Conservation (phyloP, 2,797 vertebrate genomes). For the Austrolebias charrua region DNA sequence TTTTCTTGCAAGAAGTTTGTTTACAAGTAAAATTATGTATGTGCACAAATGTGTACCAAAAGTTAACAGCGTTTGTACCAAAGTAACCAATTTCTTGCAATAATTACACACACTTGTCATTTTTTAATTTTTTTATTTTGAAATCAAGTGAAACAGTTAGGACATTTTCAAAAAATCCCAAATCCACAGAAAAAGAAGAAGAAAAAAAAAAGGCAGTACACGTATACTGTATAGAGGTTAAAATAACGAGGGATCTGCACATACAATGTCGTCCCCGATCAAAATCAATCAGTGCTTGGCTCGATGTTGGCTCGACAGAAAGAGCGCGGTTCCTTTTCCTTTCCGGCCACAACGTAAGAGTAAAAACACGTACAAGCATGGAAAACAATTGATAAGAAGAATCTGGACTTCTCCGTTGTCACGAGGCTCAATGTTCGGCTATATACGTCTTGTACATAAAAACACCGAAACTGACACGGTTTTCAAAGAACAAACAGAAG, state of each 20-base stretch:
- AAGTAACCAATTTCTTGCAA: constrained; percentile 36
- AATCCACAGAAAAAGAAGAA: constrained; percentile 71
- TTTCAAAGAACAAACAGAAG: constrained; percentile 30
- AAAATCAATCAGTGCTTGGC: constrained; percentile 75
- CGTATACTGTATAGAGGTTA: constrained; percentile 55
- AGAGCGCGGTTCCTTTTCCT: constrained; percentile 14
- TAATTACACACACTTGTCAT: constrained; percentile 70
- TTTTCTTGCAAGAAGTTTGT: not conserved
- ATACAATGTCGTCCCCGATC: constrained; percentile 58
- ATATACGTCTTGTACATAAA: constrained; percentile 45
- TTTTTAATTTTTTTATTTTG: constrained; percentile 77
- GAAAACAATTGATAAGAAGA: constrained; percentile 48
- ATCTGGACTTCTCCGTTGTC: constrained; percentile 54
- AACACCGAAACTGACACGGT: constrained; percentile 37
- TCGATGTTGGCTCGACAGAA: constrained; percentile 46
- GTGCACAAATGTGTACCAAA: too few relatives aligned
- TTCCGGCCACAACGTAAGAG: constrained; percentile 53
- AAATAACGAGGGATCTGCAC: constrained; percentile 73
- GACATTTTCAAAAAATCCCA: constrained; percentile 72
- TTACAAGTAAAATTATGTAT: not conserved
- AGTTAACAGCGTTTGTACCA: too few relatives aligned
- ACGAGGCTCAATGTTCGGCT: constrained; percentile 51
- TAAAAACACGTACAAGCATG: constrained; percentile 41
- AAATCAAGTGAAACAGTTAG: constrained; percentile 76
- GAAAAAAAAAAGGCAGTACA: constrained; percentile 69